Evolutionary conservation across 2,797 vertebrate species (phyloP).

Genomic region (Crocodylus rhombifer): DNA sequence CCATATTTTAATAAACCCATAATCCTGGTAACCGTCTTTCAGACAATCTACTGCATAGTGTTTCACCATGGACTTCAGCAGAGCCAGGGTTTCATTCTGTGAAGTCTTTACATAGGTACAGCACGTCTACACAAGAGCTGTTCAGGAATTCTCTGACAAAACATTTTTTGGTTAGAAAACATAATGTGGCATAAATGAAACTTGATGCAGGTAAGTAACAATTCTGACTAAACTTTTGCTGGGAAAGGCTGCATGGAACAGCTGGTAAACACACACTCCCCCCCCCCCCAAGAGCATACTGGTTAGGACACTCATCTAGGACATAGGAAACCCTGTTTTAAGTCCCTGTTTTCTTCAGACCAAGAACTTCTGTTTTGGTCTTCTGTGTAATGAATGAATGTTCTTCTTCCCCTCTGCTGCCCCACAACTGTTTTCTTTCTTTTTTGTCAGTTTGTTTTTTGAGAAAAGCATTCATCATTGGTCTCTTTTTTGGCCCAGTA

Average conservation of each 20-base stretch:
- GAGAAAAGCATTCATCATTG: too few species aligned
- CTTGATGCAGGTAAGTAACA: not conserved
- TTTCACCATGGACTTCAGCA: too few species aligned
- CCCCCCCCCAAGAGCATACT: not conserved
- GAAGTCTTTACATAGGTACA: too few species aligned
- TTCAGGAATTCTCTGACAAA: not conserved
- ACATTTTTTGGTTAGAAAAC: not conserved
- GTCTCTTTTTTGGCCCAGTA: not conserved
- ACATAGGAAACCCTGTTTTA: not conserved
- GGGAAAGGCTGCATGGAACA: not conserved
- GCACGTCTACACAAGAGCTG: not conserved
- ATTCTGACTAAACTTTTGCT: not conserved
- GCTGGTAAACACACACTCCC: not conserved
- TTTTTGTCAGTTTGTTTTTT: too few species aligned
- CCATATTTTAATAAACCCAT: conserved; percentile 22
- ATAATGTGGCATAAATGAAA: not conserved
- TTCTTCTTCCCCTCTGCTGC: too few species aligned
- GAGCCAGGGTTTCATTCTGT: too few species aligned
- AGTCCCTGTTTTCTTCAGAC: too few species aligned
- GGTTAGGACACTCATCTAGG: not conserved
- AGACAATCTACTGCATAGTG: not conserved
- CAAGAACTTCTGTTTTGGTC: too few species aligned
- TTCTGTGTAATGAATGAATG: too few species aligned
- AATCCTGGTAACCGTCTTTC: not conserved
- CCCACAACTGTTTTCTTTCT: too few species aligned